These are phyloP conservation scores for Onychorhynchus coronatus DNA, from an alignment of 2,113 vertebrate species.

Conservation along the genomic window DNA sequence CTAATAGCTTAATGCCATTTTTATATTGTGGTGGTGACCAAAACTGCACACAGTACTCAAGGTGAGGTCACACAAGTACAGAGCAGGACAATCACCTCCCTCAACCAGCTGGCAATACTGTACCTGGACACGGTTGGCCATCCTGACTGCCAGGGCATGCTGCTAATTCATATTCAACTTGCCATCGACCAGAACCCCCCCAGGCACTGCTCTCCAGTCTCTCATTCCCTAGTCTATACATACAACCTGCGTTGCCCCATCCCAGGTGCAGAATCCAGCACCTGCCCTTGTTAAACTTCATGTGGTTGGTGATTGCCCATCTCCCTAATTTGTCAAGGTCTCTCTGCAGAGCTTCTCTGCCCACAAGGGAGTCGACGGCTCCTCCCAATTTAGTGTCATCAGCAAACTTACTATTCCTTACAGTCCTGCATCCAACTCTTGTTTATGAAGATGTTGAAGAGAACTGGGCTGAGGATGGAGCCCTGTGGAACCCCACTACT, in stretches of 20 bases:
- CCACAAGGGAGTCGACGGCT: neutral
- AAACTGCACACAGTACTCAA: no score
- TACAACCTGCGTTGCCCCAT: neutral
- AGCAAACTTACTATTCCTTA: neutral
- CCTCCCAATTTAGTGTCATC: neutral
- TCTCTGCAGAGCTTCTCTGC: neutral
- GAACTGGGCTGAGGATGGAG: neutral
- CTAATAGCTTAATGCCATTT: no score
- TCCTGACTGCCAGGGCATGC: neutral
- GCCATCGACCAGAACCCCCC: neutral
- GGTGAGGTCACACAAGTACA: no score
- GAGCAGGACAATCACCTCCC: no score
- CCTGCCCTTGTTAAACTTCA: neutral
- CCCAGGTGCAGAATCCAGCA: neutral
- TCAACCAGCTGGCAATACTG: no score
- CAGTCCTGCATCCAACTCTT: neutral
- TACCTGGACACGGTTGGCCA: neutral
- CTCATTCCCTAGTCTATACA: neutral
- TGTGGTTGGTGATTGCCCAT: no score
- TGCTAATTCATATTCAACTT: neutral
- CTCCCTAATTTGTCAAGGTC: neutral
- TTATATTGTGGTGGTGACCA: no score
- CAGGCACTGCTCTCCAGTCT: neutral
- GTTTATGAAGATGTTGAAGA: neutral
- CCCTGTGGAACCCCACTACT: neutral